Conservation (phyloP, 2,888 invertebrate species). For the Junonia oenone region DNA sequence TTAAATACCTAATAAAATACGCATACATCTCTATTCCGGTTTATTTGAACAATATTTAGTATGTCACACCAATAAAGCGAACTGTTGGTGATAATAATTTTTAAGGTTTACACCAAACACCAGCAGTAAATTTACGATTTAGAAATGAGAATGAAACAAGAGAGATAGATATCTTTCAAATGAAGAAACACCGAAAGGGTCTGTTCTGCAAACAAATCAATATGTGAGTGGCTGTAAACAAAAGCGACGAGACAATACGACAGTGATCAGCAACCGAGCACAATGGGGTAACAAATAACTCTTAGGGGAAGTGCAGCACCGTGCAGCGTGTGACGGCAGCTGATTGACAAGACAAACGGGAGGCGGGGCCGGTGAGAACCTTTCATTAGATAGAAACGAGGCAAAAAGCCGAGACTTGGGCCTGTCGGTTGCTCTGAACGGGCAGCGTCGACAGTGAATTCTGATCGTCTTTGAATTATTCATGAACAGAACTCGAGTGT, state of each 20-base stretch:
- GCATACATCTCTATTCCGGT: too few species aligned
- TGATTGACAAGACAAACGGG: constrained; percentile 74
- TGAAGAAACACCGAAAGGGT: constrained; percentile 36
- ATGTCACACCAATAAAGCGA: too few species aligned
- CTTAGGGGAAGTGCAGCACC: constrained; percentile 55
- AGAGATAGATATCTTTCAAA: too few species aligned
- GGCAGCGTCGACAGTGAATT: constrained; percentile 43
- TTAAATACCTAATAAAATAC: neutral
- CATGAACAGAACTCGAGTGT: constrained; percentile 41
- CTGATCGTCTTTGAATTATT: constrained; percentile 59
- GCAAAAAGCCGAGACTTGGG: constrained; percentile 50
- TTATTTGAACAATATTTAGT: too few species aligned
- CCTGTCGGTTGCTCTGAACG: constrained; percentile 33
- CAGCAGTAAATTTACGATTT: neutral
- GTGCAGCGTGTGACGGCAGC: constrained; percentile 43
- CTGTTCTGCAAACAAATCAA: constrained; percentile 58
- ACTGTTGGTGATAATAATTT: neutral
- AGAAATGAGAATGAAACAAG: neutral
- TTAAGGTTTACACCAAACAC: neutral
- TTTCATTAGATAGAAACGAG: constrained; percentile 60
- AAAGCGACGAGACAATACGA: constrained; percentile 68
- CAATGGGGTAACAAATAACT: constrained; percentile 74
- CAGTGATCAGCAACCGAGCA: constrained; percentile 60
- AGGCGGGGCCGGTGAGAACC: constrained; percentile 53
- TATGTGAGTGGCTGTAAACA: constrained; percentile 65